Base-by-base conservation (phyloP, 2,888 invertebrate genomes). In the Nomada flava region DNA sequence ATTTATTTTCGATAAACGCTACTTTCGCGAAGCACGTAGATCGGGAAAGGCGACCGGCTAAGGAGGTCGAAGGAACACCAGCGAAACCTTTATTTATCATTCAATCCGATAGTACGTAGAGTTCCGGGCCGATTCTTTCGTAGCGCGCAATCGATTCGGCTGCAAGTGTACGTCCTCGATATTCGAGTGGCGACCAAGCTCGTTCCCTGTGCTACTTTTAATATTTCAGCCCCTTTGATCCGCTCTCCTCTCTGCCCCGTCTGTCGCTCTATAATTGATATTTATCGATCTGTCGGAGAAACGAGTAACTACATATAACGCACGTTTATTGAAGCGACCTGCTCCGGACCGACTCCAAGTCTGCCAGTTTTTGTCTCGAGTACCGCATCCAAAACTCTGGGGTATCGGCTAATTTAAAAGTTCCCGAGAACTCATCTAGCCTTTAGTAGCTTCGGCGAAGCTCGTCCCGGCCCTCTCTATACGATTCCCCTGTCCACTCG, bases 341-440 rank as follows among this genome's bases (percentile, higher is more conserved):
- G 63, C 60, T 26, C 18, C 50, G 36, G 3, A 36, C 15, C 42
- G 23, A 42, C 36, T 62, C 79, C 60, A 73, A 65, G 72, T 60
- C 29, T 23, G 64, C 60, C 29, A 69, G 65, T 79, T 82, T 86
- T 86, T 86, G 86, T 80, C 83, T 71, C 76, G n/a, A 75, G 77
- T 62, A 85, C 83, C 82, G 75, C 65, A 72, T 79, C 73, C 82
- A 82, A 83, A 82, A 77, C 84, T 75, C 82, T 47, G 59, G 76
- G 84, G 65, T 86, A 89, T 89, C 84, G 89, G 83, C 88, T 89
- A 91, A 91, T 91, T 90, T 90, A 88, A 90, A 91, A 91, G 88
- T 91, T 91, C 78, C 83, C 81, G 68, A 72, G 78, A 91, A 89
- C 88, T 90, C 90, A 84, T 89, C 88, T 79, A 82, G 78, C 86